Evolutionary conservation across 2,888 invertebrate genomes (phyloP).

Genomic region (Agrotis exclamationis): DNA sequence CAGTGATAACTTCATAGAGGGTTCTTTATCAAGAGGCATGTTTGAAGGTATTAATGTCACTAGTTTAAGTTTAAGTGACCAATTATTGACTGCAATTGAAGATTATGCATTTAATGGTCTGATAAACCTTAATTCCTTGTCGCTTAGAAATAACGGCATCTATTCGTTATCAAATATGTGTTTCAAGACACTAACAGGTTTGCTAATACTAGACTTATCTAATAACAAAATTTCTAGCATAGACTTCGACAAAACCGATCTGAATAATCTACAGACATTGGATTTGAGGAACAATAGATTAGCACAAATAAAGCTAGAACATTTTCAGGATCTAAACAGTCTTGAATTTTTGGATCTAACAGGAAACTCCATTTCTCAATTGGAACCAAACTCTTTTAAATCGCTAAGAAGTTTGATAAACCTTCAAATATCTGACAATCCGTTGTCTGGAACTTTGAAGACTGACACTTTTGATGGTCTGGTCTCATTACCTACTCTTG

Average conservation of each 20-base stretch:
- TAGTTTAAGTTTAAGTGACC: constrained; percentile 75
- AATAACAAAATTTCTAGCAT: constrained; percentile 75
- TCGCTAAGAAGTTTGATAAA: constrained; percentile 71
- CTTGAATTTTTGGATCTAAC: constrained; percentile 79
- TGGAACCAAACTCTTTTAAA: constrained; percentile 74
- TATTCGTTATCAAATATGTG: constrained; percentile 68
- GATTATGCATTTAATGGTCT: constrained; percentile 79
- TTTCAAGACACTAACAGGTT: constrained; percentile 70
- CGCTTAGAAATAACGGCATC: constrained; percentile 77
- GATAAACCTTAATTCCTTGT: constrained; percentile 65
- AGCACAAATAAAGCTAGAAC: constrained; percentile 68
- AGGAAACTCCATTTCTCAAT: constrained; percentile 75
- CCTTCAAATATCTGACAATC: constrained; percentile 79
- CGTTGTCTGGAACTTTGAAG: constrained; percentile 72
- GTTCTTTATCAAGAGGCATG: constrained; percentile 72
- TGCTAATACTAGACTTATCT: constrained; percentile 77
- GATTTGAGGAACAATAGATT: constrained; percentile 75
- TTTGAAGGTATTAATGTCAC: constrained; percentile 77
- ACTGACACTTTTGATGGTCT: constrained; percentile 77
- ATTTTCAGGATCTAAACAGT: constrained; percentile 69
- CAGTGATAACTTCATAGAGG: constrained; percentile 73
- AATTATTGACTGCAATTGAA: constrained; percentile 72
- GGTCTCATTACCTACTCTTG: constrained; percentile 74
- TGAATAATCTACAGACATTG: constrained; percentile 71
- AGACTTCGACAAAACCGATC: constrained; percentile 74